A percentile compares a stretch with the other conserved stretches of the same genome.
phyloP scores from a whole-genome alignment of 2,888 invertebrate species.

The Rotaria socialis region DNA sequence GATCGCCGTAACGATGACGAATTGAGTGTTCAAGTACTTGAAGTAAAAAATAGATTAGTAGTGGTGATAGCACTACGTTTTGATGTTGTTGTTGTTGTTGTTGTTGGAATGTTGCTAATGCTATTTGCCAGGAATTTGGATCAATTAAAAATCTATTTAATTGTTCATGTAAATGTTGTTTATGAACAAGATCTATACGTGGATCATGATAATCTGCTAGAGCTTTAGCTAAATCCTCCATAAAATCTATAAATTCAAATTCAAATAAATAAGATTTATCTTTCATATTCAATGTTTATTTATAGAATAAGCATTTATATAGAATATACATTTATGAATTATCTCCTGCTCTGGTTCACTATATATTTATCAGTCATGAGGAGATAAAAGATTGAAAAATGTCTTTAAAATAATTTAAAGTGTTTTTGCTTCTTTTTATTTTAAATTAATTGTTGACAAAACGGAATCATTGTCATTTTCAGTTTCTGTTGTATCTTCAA shows the following conservation, averaged over 20 bases:
- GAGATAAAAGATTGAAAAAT: neutral
- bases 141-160: slow-evolving; percentile 20
- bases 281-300: neutral
- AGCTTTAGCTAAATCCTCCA: neutral
- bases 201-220: neutral
- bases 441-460: neutral
- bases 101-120: neutral
- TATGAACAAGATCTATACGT: neutral
- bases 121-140: neutral
- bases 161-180: slow-evolving; percentile 16
- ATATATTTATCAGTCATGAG: neutral
- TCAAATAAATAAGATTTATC: neutral
- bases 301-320: neutral
- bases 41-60: slow-evolving; percentile 23
- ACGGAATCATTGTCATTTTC: neutral
- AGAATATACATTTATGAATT: neutral
- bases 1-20: slow-evolving; percentile 7
- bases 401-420: neutral
- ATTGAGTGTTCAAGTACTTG: slow-evolving; percentile 19
- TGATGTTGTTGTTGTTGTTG: slow-evolving; percentile 8
- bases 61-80: neutral
- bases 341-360: neutral
- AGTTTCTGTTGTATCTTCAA: neutral
- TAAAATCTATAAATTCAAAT: neutral
- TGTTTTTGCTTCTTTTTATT: neutral